A percentile compares a stretch with the other conserved stretches of the same genome.
Conservation (phyloP, 2,113 vertebrate species). For the Dinomys branickii region DNA sequence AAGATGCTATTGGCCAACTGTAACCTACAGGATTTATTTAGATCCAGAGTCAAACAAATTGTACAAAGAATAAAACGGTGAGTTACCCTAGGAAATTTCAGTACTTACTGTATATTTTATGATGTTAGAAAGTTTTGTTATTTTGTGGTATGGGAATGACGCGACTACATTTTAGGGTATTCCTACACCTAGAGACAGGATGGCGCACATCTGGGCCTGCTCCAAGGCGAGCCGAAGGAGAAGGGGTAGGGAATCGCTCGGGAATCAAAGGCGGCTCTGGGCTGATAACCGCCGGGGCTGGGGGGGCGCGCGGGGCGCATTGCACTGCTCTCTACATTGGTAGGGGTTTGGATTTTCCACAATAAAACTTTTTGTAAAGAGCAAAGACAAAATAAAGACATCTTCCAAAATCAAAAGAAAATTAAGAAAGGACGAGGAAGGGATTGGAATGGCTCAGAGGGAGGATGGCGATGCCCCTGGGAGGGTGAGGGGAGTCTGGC, state of each 20-base stretch:
- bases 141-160: background rate
- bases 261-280: background rate
- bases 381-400: slow-evolving; percentile 41
- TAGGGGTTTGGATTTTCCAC: slow-evolving; percentile 24
- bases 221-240: background rate
- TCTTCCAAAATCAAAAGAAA: slow-evolving; percentile 28
- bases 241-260: background rate
- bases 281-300: background rate
- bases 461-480: accelerated
- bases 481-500: background rate
- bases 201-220: background rate
- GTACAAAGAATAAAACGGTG: slow-evolving; percentile 41
- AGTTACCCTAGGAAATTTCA: slow-evolving; percentile 44
- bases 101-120: background rate
- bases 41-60: slow-evolving; percentile 10
- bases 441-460: background rate
- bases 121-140: slow-evolving; percentile 2
- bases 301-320: background rate
- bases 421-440: background rate
- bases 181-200: background rate
- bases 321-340: background rate
- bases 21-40: background rate
- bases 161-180: background rate
- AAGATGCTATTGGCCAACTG: background rate
- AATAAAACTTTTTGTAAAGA: slow-evolving; percentile 43